Base-by-base conservation (phyloP, 2,888 invertebrate species). In the Phyllotreta striolata region DNA sequence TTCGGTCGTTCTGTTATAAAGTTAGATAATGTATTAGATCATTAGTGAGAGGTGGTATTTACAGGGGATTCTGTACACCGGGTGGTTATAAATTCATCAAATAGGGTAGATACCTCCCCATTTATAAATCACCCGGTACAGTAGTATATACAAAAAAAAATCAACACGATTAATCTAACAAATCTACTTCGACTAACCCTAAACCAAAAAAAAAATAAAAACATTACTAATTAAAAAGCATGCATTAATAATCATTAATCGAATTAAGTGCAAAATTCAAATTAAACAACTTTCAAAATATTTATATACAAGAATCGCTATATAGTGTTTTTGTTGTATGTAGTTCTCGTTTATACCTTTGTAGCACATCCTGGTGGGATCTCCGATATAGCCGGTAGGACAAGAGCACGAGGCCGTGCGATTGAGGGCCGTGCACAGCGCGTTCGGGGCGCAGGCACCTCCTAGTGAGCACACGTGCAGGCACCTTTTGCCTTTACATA, bases 381-480 rank as follows among this genome's bases (percentile, higher is more conserved):
- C 83, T 72, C 85, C 85, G 70, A 82, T 81, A 76, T 80, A 81
- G 75, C 83, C 84, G 66, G 78, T 80, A 69, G 83, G 84, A 79
- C 90, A 90, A 78, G 84, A 82, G 83, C 89, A 89, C 76, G 85
- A 82, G 75, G 87, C 86, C 70, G 83, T 84, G 80, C 88, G 89
- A 80, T 88, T 84, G 80, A 84, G 80, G 77, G 87, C 86, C 79
- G 82, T 84, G 84, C 89, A 89, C 77, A 84, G 81, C 78, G 86
- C 84, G 78, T 86, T 86, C 76, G 84, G 81, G 78, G 85, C 85
- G 83, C 89, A 89, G 55, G 80, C 70, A 57, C 78, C 78, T 67
- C 80, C 83, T 64, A 79, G 76, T 77, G 82, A 83, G 81, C 90
- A 90, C 73, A 88, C 86, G 79, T 87, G 86, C 81, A 86, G 83